phyloP scores from a whole-genome alignment of 2,888 invertebrate species.

The Sinotaia quadrata region DNA sequence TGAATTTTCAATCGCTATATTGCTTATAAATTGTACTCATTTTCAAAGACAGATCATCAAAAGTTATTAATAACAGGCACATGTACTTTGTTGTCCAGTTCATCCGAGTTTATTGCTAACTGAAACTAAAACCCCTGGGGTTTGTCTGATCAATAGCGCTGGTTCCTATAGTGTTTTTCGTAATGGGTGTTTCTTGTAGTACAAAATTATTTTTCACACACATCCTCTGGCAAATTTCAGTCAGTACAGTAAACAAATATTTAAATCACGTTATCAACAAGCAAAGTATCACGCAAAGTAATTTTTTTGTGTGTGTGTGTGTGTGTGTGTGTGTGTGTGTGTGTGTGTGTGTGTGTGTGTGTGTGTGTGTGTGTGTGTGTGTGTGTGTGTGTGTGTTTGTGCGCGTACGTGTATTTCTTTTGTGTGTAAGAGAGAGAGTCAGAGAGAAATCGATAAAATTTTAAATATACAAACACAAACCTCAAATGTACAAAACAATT shows the following conservation, averaged over 20 bases:
- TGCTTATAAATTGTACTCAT: too few species aligned
- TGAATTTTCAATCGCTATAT: too few species aligned
- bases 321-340: neutral
- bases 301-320: conserved; percentile 1
- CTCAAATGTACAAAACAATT: neutral
- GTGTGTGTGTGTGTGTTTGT: neutral
- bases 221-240: too few species aligned
- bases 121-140: too few species aligned
- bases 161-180: neutral
- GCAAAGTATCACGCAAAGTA: neutral
- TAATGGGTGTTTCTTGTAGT: neutral
- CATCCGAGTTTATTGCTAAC: too few species aligned
- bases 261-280: neutral
- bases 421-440: neutral
- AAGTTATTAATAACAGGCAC: too few species aligned
- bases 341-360: conserved; percentile 3
- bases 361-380: neutral
- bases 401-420: neutral
- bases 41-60: too few species aligned
- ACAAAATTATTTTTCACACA: too few species aligned
- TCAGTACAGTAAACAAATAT: too few species aligned
- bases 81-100: too few species aligned
- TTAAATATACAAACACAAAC: neutral
- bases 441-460: neutral
- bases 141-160: too few species aligned